Percentiles rank a stretch among this genome's conserved stretches.
These are phyloP conservation scores for Sebastes wilsoni DNA, from an alignment of 2,797 vertebrate species.

Conservation along the genomic window DNA sequence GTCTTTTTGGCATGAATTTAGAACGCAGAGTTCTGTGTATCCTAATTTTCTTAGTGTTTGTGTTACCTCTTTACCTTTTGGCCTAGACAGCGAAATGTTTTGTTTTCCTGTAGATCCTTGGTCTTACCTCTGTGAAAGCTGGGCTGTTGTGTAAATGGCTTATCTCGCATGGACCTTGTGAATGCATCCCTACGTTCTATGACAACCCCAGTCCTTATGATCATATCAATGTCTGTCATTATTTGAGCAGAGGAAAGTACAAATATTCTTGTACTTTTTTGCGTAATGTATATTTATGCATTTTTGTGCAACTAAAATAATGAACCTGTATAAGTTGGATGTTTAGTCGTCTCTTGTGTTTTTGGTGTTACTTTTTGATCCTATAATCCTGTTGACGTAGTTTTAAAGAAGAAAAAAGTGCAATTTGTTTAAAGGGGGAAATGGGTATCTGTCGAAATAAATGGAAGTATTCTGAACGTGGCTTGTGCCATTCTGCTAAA, in stretches of 20 bases:
- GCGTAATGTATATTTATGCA: slow-evolving; percentile 84
- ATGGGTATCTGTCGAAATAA: slow-evolving; percentile 61
- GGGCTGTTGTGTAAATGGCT: slow-evolving; percentile 79
- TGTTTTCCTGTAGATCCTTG: slow-evolving; percentile 75
- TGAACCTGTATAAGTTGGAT: slow-evolving; percentile 83
- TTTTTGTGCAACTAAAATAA: slow-evolving; percentile 84
- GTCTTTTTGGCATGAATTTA: slow-evolving; percentile 83
- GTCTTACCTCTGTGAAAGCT: slow-evolving; percentile 79
- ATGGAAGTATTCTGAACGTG: slow-evolving; percentile 63
- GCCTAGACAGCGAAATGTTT: slow-evolving; percentile 71
- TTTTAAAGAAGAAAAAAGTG: slow-evolving; percentile 79
- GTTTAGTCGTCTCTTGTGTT: slow-evolving; percentile 81
- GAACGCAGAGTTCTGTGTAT: slow-evolving; percentile 78
- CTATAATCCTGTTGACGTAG: slow-evolving; percentile 79
- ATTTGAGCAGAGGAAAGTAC: slow-evolving; percentile 78
- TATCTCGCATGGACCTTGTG: slow-evolving; percentile 80
- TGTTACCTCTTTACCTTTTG: slow-evolving; percentile 71
- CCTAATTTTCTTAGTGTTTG: slow-evolving; percentile 79
- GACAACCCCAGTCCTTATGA: slow-evolving; percentile 71
- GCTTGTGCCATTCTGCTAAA: slow-evolving; percentile 74
- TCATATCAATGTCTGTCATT: slow-evolving; percentile 78
- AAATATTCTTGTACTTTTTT: slow-evolving; percentile 78
- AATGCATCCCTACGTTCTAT: slow-evolving; percentile 75
- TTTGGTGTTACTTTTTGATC: slow-evolving; percentile 80
- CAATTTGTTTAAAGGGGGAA: slow-evolving; percentile 82